Evolutionary conservation across 2,888 invertebrate species (phyloP).

Genomic region (Choristoneura rosaceana): DNA sequence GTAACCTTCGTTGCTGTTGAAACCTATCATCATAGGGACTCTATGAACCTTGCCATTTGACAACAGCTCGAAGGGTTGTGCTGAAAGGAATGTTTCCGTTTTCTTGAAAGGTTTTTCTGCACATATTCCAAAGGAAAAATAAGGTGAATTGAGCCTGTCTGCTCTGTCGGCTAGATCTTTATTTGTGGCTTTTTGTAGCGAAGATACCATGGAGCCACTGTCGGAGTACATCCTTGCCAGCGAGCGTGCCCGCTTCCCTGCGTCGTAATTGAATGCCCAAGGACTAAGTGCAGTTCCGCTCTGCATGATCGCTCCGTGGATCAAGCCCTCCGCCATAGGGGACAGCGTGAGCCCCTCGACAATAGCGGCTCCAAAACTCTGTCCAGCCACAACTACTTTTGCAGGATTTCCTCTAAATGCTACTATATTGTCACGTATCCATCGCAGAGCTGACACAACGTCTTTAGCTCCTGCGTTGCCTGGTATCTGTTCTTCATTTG

Average conservation of each 20-base stretch:
- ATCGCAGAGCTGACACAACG: constrained; percentile 68
- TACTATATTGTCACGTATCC: constrained; percentile 76
- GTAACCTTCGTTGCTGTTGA: constrained; percentile 73
- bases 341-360: constrained; percentile 68
- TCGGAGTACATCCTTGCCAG: constrained; percentile 52
- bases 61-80: constrained; percentile 63
- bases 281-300: constrained; percentile 74
- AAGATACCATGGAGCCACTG: constrained; percentile 46
- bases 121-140: constrained; percentile 74
- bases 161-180: constrained; percentile 58
- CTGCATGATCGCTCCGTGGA: constrained; percentile 73
- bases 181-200: constrained; percentile 52
- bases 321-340: constrained; percentile 62
- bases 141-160: constrained; percentile 61
- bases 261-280: constrained; percentile 75
- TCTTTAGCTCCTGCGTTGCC: constrained; percentile 77
- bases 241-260: constrained; percentile 59
- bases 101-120: constrained; percentile 63
- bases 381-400: constrained; percentile 69
- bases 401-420: constrained; percentile 76
- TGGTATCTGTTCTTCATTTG: constrained; percentile 65
- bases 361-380: constrained; percentile 74
- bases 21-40: constrained; percentile 74
- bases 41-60: constrained; percentile 52
- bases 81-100: constrained; percentile 66